Percentiles rank a stretch among this genome's conserved stretches.
phyloP scores from a whole-genome alignment of 2,888 invertebrate species.

The Melinaea menophilus region DNA sequence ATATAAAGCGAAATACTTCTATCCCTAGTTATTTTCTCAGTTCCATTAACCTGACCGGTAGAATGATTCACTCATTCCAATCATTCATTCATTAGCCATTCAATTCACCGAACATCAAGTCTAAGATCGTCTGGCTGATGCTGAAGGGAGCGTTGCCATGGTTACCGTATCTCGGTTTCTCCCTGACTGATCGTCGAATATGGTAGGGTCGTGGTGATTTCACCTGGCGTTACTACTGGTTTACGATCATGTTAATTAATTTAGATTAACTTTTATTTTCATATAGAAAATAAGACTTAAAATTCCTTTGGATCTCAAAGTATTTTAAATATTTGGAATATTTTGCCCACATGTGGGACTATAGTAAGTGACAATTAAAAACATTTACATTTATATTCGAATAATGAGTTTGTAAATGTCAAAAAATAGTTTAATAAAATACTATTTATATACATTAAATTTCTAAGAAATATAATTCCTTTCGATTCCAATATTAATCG shows the following conservation, averaged over 20 bases:
- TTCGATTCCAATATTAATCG: too few species aligned
- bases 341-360: too few species aligned
- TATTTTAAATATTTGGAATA: too few species aligned
- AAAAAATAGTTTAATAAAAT: not conserved
- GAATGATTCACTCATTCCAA: too few species aligned
- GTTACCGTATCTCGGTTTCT: constrained; percentile 64
- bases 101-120: not conserved
- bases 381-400: too few species aligned
- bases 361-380: too few species aligned
- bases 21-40: too few species aligned
- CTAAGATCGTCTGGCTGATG: not conserved
- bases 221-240: constrained; percentile 36
- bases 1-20: too few species aligned
- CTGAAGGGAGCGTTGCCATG: constrained; percentile 44
- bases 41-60: too few species aligned
- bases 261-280: not conserved
- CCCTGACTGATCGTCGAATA: constrained; percentile 57
- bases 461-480: not conserved
- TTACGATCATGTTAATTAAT: constrained; percentile 26
- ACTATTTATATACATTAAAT: not conserved
- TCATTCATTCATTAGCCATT: constrained; percentile 2
- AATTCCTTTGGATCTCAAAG: not conserved
- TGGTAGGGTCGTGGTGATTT: constrained; percentile 39
- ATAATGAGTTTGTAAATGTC: too few species aligned
- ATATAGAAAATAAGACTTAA: constrained; percentile 4